Evolutionary conservation across 2,797 vertebrate genomes (phyloP).

Genomic region (Spinibarbus caldwelli): DNA sequence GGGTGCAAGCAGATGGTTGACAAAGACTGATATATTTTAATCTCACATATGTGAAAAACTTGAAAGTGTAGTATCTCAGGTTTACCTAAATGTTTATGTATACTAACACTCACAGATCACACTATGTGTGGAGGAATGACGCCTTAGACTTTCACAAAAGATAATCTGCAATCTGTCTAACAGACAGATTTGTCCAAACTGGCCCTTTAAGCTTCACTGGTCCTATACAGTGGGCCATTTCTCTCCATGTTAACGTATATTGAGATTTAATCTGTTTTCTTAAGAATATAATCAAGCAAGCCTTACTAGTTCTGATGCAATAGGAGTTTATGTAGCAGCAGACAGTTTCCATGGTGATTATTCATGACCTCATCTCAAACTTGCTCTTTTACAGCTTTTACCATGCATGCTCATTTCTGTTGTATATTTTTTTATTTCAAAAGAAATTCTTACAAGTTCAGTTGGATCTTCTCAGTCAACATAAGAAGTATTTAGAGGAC

Average conservation of each 20-base stretch:
- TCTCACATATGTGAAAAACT: background rate
- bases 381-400: background rate
- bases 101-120: slow-evolving; percentile 14
- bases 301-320: slow-evolving; percentile 1
- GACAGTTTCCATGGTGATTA: background rate
- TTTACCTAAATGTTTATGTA: background rate
- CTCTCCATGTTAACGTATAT: slow-evolving; percentile 12
- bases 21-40: background rate
- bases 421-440: background rate
- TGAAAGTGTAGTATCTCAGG: background rate
- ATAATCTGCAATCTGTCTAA: slow-evolving; percentile 37
- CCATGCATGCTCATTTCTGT: background rate
- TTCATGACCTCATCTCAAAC: slow-evolving; percentile 18
- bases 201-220: slow-evolving; percentile 23
- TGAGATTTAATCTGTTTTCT: slow-evolving; percentile 25
- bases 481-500: background rate
- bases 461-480: background rate
- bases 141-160: slow-evolving; percentile 8
- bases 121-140: slow-evolving; percentile 14
- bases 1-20: background rate
- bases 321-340: background rate
- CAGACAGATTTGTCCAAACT: slow-evolving; percentile 43
- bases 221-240: slow-evolving; percentile 30
- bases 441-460: background rate
- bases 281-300: slow-evolving; percentile 6